A percentile compares a stretch with the other conserved stretches of the same genome.
Conservation (phyloP, 2,113 vertebrate species). For the Hippocampus comes region DNA sequence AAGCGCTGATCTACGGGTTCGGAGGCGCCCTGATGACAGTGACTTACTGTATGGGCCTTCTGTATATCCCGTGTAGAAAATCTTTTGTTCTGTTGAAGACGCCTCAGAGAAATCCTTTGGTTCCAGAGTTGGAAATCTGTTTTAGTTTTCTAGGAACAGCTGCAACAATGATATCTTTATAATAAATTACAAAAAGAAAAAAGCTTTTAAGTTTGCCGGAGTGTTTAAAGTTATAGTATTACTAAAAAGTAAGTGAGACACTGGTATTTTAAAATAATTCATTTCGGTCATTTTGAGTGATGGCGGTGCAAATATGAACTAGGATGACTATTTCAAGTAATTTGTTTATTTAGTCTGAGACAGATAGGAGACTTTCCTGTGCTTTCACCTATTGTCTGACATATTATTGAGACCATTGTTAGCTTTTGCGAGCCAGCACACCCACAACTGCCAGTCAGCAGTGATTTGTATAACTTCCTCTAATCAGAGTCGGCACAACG, state of each 20-base stretch:
- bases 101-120: conserved; percentile 22
- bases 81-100: conserved; percentile 14
- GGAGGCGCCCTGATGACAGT: neutral
- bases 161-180: conserved; percentile 36
- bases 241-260: conserved; percentile 19
- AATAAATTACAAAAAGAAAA: conserved; percentile 34
- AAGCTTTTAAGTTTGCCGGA: conserved; percentile 1
- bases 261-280: conserved; percentile 8
- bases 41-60: neutral
- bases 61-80: conserved; percentile 10
- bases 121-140: conserved; percentile 29
- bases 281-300: neutral
- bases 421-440: conserved; percentile 38
- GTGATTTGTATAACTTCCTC: conserved; percentile 51
- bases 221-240: neutral
- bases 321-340: neutral
- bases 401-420: conserved; percentile 31
- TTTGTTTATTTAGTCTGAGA: neutral
- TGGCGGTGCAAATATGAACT: neutral
- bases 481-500: conserved; percentile 51
- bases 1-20: neutral
- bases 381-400: conserved; percentile 36
- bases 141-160: conserved; percentile 40
- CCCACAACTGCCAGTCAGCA: conserved; percentile 32
- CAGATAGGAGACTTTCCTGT: conserved; percentile 9